A percentile compares a stretch with the other conserved stretches of the same genome.
phyloP scores from a whole-genome alignment of 2,797 vertebrate genomes.

The Galaxias olidus region DNA sequence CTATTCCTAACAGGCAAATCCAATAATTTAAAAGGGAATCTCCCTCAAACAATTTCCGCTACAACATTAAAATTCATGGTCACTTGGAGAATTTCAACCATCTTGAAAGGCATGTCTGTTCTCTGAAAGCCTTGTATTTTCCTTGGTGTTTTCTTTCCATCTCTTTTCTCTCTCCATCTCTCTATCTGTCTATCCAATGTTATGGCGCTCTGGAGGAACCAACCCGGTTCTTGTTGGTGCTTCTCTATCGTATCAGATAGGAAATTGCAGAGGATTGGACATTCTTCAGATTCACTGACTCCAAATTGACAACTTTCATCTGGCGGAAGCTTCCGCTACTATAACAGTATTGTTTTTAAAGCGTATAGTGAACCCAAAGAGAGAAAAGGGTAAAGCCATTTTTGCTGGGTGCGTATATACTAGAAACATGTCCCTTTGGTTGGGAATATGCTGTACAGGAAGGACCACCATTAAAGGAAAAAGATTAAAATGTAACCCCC shows the following conservation, averaged over 20 bases:
- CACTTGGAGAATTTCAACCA: conserved; percentile 53
- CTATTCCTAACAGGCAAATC: conserved; percentile 69
- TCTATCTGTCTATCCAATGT: conserved; percentile 19
- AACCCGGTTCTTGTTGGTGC: conserved; percentile 54
- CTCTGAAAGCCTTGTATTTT: conserved; percentile 53
- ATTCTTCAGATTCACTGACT: conserved; percentile 59
- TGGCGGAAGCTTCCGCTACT: conserved; percentile 47
- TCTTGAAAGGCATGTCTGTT: conserved; percentile 62
- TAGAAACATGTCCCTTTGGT: conserved; percentile 69
- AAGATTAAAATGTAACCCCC: conserved; percentile 65
- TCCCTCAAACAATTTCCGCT: conserved; percentile 62
- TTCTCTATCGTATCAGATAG: conserved; percentile 39
- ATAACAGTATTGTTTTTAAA: conserved; percentile 71
- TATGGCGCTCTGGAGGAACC: conserved; percentile 40
- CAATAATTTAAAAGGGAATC: conserved; percentile 66
- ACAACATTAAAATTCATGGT: conserved; percentile 73
- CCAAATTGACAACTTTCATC: conserved; percentile 78
- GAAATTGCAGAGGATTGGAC: conserved; percentile 63
- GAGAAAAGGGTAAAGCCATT: conserved; percentile 76
- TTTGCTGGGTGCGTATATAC: conserved; percentile 43
- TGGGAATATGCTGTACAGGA: conserved; percentile 66
- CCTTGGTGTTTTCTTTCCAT: conserved; percentile 28
- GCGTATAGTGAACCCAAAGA: conserved; percentile 74
- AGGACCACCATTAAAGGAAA: conserved; percentile 68
- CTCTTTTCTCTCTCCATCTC: conserved; percentile 26